These are phyloP conservation scores for Stegodyphus dumicola DNA, from an alignment of 1,140 invertebrate genomes.

Conservation along the genomic window DNA sequence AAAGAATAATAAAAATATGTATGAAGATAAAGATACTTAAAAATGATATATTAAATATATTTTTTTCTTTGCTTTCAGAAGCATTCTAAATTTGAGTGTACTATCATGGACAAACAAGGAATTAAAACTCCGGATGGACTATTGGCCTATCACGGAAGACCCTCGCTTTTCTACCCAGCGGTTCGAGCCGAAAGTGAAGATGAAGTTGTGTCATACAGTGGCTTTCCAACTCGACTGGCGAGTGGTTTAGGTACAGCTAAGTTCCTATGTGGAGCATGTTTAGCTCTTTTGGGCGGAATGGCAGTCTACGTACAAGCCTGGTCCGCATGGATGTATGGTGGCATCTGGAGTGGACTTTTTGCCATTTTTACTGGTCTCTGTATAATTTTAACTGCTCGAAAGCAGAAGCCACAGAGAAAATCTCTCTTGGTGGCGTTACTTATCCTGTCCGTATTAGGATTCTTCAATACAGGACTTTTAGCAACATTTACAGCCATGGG, in stretches of 20 bases:
- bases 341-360: conserved; percentile 57
- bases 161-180: conserved; percentile 46
- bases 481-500: conserved; percentile 58
- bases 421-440: conserved; percentile 38
- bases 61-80: not conserved
- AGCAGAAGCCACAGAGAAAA: conserved; percentile 51
- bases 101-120: conserved; percentile 29
- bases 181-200: conserved; percentile 35
- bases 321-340: conserved; percentile 56
- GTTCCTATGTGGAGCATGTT: conserved; percentile 48
- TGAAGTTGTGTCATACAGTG: conserved; percentile 4
- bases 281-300: conserved; percentile 50
- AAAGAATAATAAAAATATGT: no score
- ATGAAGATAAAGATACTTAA: no score
- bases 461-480: conserved; percentile 53
- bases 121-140: conserved; percentile 23
- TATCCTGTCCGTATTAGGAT: conserved; percentile 43
- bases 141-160: conserved; percentile 32
- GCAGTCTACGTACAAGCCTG: conserved; percentile 52
- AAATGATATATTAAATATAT: no score
- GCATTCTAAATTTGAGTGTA: not conserved
- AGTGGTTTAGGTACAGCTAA: conserved; percentile 51
- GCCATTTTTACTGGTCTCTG: conserved; percentile 55
- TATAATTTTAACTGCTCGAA: conserved; percentile 52
- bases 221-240: conserved; percentile 39